Percentiles rank a stretch among this genome's conserved stretches.
Evolutionary conservation across 2,113 vertebrate species (phyloP).

Genomic region (Siphamia tubifer): DNA sequence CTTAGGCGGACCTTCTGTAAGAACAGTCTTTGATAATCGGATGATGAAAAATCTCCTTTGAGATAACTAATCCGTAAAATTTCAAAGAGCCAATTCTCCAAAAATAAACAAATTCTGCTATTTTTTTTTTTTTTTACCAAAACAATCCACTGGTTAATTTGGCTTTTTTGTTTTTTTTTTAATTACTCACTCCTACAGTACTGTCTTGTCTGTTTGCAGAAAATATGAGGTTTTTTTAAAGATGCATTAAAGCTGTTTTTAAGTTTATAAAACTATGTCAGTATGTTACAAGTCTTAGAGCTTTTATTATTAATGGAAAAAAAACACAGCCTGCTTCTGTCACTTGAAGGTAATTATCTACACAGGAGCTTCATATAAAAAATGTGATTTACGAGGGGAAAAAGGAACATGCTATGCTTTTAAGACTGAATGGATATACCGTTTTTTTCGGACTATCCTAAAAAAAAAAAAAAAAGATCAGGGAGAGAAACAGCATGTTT

Average conservation of each 20-base stretch:
- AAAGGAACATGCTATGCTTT: slow-evolving; percentile 3
- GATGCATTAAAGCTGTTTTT: background rate
- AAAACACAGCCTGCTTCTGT: background rate
- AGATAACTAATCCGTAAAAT: background rate
- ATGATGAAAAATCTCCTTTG: background rate
- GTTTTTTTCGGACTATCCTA: background rate
- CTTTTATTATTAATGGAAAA: slow-evolving; percentile 23
- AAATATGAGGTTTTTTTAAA: background rate
- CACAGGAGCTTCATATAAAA: background rate
- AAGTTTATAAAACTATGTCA: background rate
- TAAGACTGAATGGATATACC: slow-evolving; percentile 1
- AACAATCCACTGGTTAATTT: no score
- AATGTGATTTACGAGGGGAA: background rate
- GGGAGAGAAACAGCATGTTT: slow-evolving; percentile 13
- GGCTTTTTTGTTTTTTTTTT: no score
- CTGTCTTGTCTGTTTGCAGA: no score
- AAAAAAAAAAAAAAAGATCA: slow-evolving; percentile 1
- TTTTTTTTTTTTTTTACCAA: no score
- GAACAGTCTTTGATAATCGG: slow-evolving; percentile 13
- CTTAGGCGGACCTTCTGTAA: slow-evolving; percentile 12
- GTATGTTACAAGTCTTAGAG: background rate
- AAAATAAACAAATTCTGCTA: background rate
- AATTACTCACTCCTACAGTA: no score
- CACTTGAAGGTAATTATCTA: background rate
- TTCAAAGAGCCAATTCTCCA: background rate